These are phyloP conservation scores for Ifrita kowaldi DNA, from an alignment of 2,113 vertebrate species.

Conservation along the genomic window DNA sequence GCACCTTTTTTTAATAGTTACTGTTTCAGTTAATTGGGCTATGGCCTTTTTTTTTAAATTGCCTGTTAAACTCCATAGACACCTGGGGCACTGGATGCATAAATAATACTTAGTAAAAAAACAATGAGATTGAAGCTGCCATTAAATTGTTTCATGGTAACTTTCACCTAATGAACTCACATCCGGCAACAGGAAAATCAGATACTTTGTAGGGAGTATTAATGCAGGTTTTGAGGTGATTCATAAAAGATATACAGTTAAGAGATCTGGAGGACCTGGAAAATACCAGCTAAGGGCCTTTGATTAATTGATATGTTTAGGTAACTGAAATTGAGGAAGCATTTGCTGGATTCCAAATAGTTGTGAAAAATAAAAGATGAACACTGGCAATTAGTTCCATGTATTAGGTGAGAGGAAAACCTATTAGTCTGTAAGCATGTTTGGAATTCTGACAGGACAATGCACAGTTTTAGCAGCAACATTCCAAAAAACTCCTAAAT, in stretches of 20 bases:
- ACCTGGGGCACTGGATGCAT: conserved; percentile 34
- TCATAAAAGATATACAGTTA: background rate
- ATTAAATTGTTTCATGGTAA: conserved; percentile 28
- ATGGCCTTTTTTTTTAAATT: background rate
- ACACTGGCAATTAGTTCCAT: background rate
- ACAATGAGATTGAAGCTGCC: background rate
- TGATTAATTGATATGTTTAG: background rate
- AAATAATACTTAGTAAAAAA: conserved; percentile 54
- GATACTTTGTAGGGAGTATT: background rate
- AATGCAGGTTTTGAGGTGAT: background rate
- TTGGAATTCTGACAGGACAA: background rate
- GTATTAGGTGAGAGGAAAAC: background rate
- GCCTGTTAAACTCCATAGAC: conserved; percentile 16
- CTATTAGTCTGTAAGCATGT: background rate
- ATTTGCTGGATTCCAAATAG: background rate
- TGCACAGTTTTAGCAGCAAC: background rate
- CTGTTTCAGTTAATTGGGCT: conserved; percentile 21
- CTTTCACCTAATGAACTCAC: conserved; percentile 26
- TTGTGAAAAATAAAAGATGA: background rate
- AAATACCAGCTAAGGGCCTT: background rate
- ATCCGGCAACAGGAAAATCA: conserved; percentile 39
- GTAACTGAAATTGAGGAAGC: background rate
- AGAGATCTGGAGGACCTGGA: background rate
- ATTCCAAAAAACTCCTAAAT: background rate
- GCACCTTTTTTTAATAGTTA: conserved; percentile 31